These are phyloP conservation scores for Zaprionus obscuricornis DNA, from an alignment of 2,888 invertebrate species.

Conservation along the genomic window DNA sequence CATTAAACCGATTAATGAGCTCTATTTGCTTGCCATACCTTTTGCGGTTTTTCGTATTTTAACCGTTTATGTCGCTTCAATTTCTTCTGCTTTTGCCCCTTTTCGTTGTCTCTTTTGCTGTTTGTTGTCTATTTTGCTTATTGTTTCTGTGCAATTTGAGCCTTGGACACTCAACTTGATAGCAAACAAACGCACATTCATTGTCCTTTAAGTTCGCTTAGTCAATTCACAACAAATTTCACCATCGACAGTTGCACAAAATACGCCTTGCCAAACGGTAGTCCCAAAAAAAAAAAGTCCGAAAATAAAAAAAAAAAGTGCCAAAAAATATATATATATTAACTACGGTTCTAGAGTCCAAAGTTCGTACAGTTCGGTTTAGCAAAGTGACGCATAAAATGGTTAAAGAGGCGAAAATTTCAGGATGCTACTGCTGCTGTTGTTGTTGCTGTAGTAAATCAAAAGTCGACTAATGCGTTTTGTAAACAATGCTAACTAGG, in stretches of 20 bases:
- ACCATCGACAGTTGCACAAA: constrained; percentile 62
- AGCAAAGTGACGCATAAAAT: constrained; percentile 28
- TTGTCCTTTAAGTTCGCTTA: constrained; percentile 37
- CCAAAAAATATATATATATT: constrained; percentile 22
- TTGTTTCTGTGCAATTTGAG: constrained; percentile 73
- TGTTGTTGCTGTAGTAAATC: no score
- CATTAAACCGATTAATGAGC: constrained; percentile 78
- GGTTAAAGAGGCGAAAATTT: not conserved
- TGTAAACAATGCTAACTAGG: constrained; percentile 67
- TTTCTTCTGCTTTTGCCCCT: constrained; percentile 11
- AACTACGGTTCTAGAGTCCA: no score
- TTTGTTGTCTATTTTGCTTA: constrained; percentile 51
- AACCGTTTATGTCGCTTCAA: no score
- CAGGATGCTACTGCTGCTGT: no score
- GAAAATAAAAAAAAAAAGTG: constrained; percentile 19
- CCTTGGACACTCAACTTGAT: constrained; percentile 50
- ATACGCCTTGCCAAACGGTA: constrained; percentile 71
- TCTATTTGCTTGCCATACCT: constrained; percentile 72
- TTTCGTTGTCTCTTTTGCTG: constrained; percentile 6
- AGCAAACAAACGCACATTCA: constrained; percentile 44
- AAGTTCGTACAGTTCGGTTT: no score
- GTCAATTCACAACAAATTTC: constrained; percentile 64
- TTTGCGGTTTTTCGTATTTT: constrained; percentile 7
- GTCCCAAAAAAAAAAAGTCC: constrained; percentile 42
- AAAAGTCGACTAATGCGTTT: constrained; percentile 57